phyloP scores from a whole-genome alignment of 2,888 invertebrate species.

The Nineta flava region DNA sequence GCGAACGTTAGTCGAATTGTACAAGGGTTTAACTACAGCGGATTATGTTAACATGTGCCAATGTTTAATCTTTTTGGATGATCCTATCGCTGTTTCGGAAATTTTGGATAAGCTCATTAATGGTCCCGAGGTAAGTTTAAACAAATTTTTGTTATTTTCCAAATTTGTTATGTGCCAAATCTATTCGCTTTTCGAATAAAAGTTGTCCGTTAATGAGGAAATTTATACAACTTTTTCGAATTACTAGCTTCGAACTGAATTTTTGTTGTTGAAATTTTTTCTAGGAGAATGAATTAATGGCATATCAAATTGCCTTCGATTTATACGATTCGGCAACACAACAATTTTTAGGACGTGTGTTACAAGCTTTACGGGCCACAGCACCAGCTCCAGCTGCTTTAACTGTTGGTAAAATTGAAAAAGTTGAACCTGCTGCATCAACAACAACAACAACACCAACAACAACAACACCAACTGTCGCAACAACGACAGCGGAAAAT shows the following conservation, averaged over 20 bases:
- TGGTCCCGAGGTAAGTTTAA: constrained; percentile 39
- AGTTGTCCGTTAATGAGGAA: not conserved
- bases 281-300: constrained; percentile 76
- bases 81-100: constrained; percentile 83
- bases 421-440: constrained; percentile 32
- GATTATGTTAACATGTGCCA: constrained; percentile 99
- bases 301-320: constrained; percentile 98
- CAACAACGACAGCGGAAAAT: constrained; percentile 21
- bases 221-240: not conserved
- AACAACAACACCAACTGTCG: constrained; percentile 25
- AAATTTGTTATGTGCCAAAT: constrained; percentile 4
- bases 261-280: constrained; percentile 17
- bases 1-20: constrained; percentile 75
- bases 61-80: constrained; percentile 92
- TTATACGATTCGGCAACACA: constrained; percentile 98
- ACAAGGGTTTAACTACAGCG: constrained; percentile 74
- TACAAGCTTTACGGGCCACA: constrained; percentile 65
- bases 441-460: constrained; percentile 24
- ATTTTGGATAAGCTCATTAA: constrained; percentile 79
- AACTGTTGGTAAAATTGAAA: constrained; percentile 52
- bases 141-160: not conserved
- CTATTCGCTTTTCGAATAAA: too few relatives aligned
- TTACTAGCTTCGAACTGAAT: not conserved
- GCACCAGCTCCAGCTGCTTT: constrained; percentile 67
- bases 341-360: constrained; percentile 79